Conservation (phyloP, 2,113 vertebrate species). For the Protobothrops mucrosquamatus region DNA sequence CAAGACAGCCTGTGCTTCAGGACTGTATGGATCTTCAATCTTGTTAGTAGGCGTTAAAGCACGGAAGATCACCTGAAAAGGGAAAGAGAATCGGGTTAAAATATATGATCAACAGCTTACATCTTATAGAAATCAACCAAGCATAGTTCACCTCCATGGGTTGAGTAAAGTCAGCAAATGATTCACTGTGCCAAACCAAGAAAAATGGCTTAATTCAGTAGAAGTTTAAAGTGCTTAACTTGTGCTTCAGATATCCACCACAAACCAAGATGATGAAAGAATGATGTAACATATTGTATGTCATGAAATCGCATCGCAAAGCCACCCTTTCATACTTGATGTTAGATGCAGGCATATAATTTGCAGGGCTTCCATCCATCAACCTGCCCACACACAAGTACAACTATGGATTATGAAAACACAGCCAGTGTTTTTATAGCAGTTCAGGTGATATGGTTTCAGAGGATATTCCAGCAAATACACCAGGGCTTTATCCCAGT, state of each 20-base stretch:
- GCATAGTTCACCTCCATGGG: background rate
- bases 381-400: background rate
- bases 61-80: constrained; percentile 80
- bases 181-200: background rate
- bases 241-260: background rate
- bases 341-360: background rate
- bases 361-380: no score
- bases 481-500: background rate
- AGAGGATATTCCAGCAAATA: background rate
- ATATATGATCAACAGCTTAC: background rate
- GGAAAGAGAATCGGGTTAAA: background rate
- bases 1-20: constrained; percentile 73
- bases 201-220: background rate
- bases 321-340: background rate
- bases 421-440: background rate
- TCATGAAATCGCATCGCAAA: background rate
- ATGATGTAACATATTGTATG: background rate
- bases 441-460: background rate
- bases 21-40: constrained; percentile 79
- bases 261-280: background rate
- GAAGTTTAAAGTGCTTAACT: background rate
- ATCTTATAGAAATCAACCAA: background rate
- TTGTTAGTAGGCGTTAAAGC: constrained; percentile 70
- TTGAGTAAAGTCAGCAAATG: background rate
- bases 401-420: background rate